These are phyloP conservation scores for Cetonia aurata DNA, from an alignment of 2,888 invertebrate species.

Conservation along the genomic window DNA sequence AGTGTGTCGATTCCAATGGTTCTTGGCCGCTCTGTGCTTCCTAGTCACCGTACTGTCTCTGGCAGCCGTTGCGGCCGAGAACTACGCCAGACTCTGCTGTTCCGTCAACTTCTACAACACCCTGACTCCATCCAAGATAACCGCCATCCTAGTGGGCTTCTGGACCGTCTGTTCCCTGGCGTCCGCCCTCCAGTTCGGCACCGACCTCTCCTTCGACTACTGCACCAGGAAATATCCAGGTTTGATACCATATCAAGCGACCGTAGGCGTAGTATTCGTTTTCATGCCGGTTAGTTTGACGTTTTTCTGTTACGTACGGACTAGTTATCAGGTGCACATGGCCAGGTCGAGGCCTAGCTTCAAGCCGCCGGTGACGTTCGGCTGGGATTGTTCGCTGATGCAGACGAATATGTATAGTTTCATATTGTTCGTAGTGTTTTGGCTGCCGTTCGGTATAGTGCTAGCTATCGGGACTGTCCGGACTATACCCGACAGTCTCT, in stretches of 20 bases:
- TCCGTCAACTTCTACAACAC: constrained; percentile 68
- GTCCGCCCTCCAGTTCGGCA: constrained; percentile 73
- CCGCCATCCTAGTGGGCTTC: constrained; percentile 69
- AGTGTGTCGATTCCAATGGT: constrained; percentile 78
- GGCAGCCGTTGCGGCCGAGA: constrained; percentile 76
- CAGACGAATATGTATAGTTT: constrained; percentile 77
- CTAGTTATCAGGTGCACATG: constrained; percentile 68
- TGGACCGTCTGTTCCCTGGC: constrained; percentile 71
- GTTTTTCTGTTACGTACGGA: constrained; percentile 69
- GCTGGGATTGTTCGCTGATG: constrained; percentile 74
- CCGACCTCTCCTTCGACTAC: constrained; percentile 76
- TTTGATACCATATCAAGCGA: constrained; percentile 70
- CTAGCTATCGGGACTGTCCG: constrained; percentile 71
- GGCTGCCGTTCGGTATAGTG: constrained; percentile 77
- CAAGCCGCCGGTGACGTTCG: constrained; percentile 73
- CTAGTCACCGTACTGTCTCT: constrained; percentile 75
- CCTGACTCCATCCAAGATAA: constrained; percentile 69
- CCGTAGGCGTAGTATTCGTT: constrained; percentile 72
- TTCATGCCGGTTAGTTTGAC: constrained; percentile 72
- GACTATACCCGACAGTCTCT: constrained; percentile 67
- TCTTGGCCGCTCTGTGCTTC: constrained; percentile 75
- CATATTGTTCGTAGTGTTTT: constrained; percentile 73
- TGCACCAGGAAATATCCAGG: constrained; percentile 72
- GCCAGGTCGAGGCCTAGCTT: constrained; percentile 71
- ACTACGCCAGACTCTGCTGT: constrained; percentile 75